phyloP scores from a whole-genome alignment of 2,113 vertebrate species.

The Nematolebias whitei region DNA sequence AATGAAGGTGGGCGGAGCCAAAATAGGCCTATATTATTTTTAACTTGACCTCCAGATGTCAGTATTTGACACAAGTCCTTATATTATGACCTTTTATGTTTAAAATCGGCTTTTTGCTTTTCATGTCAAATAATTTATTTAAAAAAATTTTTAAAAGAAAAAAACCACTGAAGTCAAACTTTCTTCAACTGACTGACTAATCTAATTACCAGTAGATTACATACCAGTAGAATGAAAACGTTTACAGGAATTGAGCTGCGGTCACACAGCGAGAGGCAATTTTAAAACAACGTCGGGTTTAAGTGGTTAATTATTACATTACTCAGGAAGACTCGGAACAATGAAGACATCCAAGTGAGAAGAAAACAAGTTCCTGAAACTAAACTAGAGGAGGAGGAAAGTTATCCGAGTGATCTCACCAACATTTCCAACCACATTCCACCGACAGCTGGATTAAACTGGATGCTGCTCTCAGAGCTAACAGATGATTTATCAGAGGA shows the following conservation, averaged over 20 bases:
- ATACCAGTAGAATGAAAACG: neutral
- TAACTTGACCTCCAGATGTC: too few species aligned
- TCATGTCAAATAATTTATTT: neutral
- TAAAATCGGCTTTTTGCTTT: conserved; percentile 1
- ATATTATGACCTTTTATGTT: neutral
- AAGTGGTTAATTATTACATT: conserved; percentile 19
- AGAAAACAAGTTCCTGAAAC: conserved; percentile 18
- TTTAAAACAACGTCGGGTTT: conserved; percentile 7
- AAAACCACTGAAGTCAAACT: neutral
- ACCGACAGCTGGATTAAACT: conserved; percentile 2
- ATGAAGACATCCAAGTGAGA: neutral
- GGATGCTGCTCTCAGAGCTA: neutral
- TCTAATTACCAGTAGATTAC: neutral
- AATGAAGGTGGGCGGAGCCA: too few species aligned
- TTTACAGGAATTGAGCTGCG: conserved; percentile 10
- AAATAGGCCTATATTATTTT: too few species aligned
- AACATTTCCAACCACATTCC: neutral
- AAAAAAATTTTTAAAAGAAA: neutral
- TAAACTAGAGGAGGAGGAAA: neutral
- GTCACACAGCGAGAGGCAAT: conserved; percentile 9
- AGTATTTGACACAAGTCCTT: neutral
- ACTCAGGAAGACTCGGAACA: neutral
- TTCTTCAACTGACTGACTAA: neutral
- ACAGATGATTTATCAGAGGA: conserved; percentile 1
- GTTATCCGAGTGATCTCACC: neutral